Conservation (phyloP, 2,113 vertebrate genomes). For the Rhodinocichla rosea region DNA sequence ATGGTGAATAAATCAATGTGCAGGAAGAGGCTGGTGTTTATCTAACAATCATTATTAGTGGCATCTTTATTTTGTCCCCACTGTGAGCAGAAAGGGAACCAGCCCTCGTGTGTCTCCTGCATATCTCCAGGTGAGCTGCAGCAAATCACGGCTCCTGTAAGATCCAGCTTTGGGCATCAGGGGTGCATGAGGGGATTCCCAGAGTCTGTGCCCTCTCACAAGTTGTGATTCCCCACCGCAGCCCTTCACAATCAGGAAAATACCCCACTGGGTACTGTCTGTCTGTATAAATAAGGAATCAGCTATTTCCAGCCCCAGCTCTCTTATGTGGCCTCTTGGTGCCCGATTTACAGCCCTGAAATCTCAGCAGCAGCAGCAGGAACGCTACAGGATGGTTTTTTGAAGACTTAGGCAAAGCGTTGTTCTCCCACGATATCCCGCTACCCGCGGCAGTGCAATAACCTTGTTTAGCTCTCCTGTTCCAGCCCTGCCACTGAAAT, state of each 20-base stretch:
- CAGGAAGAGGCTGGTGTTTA: background rate
- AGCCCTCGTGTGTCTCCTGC: background rate
- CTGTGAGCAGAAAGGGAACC: background rate
- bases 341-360: background rate
- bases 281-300: background rate
- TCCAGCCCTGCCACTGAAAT: too few species aligned
- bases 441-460: fast-evolving
- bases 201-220: background rate
- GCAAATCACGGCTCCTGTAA: fast-evolving
- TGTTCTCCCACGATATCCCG: fast-evolving
- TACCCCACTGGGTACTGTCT: fast-evolving
- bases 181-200: background rate
- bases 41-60: background rate
- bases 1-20: background rate
- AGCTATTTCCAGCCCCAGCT: background rate
- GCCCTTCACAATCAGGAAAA: background rate
- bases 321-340: too few species aligned
- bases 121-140: fast-evolving
- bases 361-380: background rate
- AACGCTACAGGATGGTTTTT: background rate
- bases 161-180: background rate
- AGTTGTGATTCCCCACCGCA: background rate
- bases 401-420: background rate
- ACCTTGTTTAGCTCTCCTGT: background rate
- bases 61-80: background rate